Evolutionary conservation across 2,888 invertebrate genomes (phyloP).

Genomic region (Drosophila diplacantha): DNA sequence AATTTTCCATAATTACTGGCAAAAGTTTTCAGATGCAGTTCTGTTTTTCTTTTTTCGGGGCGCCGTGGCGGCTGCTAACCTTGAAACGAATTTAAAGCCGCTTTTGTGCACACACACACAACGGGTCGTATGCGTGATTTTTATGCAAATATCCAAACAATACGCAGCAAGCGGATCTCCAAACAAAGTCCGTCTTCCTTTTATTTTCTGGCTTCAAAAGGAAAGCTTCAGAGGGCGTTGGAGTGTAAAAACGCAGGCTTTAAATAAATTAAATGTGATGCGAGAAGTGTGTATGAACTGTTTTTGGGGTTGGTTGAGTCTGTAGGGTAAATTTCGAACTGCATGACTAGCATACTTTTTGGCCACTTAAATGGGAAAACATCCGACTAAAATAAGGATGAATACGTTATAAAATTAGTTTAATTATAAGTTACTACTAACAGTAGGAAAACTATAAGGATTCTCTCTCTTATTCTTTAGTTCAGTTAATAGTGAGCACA

Average conservation of each 20-base stretch:
- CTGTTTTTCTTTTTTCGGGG: slow-evolving; percentile 12
- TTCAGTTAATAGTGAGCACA: not conserved
- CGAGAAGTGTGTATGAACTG: slow-evolving; percentile 21
- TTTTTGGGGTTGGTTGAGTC: slow-evolving; percentile 10
- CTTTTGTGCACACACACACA: slow-evolving; percentile 22
- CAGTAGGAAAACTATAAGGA: too few species aligned
- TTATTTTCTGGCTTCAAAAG: slow-evolving; percentile 1
- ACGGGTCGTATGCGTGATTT: slow-evolving; percentile 61
- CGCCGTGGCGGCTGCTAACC: slow-evolving; percentile 17
- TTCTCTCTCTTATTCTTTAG: too few species aligned
- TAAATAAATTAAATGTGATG: slow-evolving; percentile 64
- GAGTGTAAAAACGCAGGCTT: slow-evolving; percentile 63
- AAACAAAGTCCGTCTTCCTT: slow-evolving; percentile 22
- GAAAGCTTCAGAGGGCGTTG: slow-evolving; percentile 31
- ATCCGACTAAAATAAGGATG: not conserved
- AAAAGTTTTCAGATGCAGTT: slow-evolving; percentile 22
- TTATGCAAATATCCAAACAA: slow-evolving; percentile 62
- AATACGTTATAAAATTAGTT: not conserved
- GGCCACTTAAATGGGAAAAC: not conserved
- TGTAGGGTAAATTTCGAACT: not conserved
- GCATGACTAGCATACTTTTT: not conserved
- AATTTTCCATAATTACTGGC: slow-evolving; percentile 61
- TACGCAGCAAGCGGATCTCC: slow-evolving; percentile 26
- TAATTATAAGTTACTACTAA: too few species aligned
- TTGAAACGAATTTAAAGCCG: slow-evolving; percentile 39